Evolutionary conservation across 2,888 invertebrate species (phyloP), one percentile per base, ranked within the genome.

Genomic region (Thumatha senex): DNA sequence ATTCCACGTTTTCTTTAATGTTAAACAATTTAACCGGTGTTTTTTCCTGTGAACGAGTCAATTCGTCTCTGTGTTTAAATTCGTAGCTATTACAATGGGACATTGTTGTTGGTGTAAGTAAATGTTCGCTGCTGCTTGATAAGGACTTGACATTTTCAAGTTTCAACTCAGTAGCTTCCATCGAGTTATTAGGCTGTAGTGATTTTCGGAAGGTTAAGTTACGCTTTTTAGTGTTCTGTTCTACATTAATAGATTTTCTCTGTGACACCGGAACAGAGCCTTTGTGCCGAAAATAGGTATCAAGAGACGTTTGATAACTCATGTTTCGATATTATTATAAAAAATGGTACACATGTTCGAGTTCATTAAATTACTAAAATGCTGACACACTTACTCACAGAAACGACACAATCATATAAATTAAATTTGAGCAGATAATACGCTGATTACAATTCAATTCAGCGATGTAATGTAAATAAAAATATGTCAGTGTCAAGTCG

Each of bases 61-160:
- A 13, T 13, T 33, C 7, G 0, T 9, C 8, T 0, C 7, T 44
- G 35, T 29, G 12, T 35, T 24, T 13, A 24, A 29, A 13, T 44
- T 0, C 10, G 10, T 18, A 10, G 7, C 10, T 15, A 34, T 34
- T 18, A 13, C 10, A 3, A 0, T 29, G 34, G 12, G 29, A 9
- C 24, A 7, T 9, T 38, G 29, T 24, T 10, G 39, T 36, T 39
- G 51, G 29, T 13, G 43, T 40, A 24, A 48, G 34, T 9, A 45
- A 41, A 9, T 54, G 51, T 41, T 60, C 52, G 46, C 35, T 46
- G 35, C 30, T 48, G 60, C 82, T 84, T 43, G 71, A 71, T 50
- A 83, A 66, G 5, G 18, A 24, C n/a, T n/a, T n/a, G n/a, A n/a
- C n/a, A 59, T 68, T 60, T 48, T 86, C 65, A 1, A 76, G 54